A percentile compares a stretch with the other conserved stretches of the same genome.
Conservation (phyloP, 2,797 vertebrate species). For the Arnoldichthys spilopterus region DNA sequence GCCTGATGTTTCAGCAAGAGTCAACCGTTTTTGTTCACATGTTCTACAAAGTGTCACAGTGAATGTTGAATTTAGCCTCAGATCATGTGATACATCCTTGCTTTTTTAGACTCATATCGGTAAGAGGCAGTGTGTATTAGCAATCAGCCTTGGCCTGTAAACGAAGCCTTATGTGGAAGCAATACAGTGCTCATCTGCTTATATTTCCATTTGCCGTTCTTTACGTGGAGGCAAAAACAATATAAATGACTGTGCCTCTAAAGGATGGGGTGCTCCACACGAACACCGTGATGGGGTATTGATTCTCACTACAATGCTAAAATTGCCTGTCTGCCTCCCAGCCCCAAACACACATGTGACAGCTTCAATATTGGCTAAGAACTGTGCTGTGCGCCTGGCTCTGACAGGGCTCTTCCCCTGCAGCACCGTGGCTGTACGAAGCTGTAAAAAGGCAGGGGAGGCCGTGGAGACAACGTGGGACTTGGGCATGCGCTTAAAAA, state of each 20-base stretch:
- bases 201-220: constrained; percentile 71
- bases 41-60: not conserved
- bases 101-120: constrained; percentile 49
- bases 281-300: constrained; percentile 85
- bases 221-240: constrained; percentile 82
- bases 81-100: constrained; percentile 49
- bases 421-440: constrained; percentile 13
- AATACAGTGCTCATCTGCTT: constrained; percentile 56
- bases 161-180: constrained; percentile 51
- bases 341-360: constrained; percentile 80
- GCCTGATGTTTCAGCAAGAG: constrained; percentile 25
- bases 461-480: constrained; percentile 9
- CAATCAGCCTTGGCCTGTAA: constrained; percentile 63
- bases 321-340: constrained; percentile 84
- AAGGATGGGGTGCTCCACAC: constrained; percentile 74
- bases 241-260: constrained; percentile 80
- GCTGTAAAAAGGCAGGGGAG: constrained; percentile 22
- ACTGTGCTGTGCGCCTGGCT: constrained; percentile 52
- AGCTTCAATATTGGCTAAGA: constrained; percentile 79
- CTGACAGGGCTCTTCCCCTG: constrained; percentile 39
- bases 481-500: not conserved
- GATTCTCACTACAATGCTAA: constrained; percentile 82
- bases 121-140: constrained; percentile 50
- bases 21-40: constrained; percentile 5
- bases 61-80: constrained; percentile 40